Conservation (phyloP, 2,113 vertebrate species). For the Alosa alosa region DNA sequence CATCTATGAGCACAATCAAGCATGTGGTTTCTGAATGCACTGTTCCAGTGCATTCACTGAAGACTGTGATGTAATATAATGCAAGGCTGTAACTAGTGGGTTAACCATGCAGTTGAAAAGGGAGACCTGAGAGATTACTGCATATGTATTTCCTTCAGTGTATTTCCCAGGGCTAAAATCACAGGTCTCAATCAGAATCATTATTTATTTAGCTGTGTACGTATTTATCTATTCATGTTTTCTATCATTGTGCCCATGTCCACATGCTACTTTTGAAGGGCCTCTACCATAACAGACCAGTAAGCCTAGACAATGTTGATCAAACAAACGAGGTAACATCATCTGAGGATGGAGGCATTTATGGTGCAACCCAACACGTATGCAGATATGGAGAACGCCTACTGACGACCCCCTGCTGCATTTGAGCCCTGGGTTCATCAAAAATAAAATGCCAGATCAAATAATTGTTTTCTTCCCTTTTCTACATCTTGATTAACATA, state of each 20-base stretch:
- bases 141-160: neutral
- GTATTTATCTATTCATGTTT: neutral
- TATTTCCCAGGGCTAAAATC: neutral
- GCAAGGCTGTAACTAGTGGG: neutral
- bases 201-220: neutral
- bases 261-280: no score
- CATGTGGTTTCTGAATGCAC: neutral
- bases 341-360: no score
- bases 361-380: no score
- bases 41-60: neutral
- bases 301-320: no score
- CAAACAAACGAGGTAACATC: no score
- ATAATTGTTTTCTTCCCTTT: no score
- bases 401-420: no score
- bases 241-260: neutral
- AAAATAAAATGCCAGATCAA: no score
- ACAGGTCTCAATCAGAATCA: neutral
- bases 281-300: no score
- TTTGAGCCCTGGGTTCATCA: no score
- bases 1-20: neutral
- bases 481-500: no score
- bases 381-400: no score
- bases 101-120: neutral
- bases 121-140: neutral
- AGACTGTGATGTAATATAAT: neutral